Evolutionary conservation across 2,113 vertebrate genomes (phyloP), one percentile per base, ranked within the genome.

Genomic region (Archilochus colubris): DNA sequence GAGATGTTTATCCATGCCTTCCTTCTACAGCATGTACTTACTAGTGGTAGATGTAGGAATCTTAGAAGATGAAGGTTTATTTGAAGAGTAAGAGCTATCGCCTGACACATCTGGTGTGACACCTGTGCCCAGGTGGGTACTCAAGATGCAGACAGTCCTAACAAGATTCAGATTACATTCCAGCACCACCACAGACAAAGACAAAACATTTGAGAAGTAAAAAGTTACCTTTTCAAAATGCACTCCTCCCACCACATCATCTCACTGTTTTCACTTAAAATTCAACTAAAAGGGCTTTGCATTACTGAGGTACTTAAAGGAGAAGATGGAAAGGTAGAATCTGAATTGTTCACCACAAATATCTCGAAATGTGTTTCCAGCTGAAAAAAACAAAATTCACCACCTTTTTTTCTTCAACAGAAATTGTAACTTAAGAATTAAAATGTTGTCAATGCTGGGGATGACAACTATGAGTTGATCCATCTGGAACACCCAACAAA

Each of bases 341-440:
- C 63, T 66, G 30, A 61, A 57, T 3, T 40, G 38, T 12, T 74
- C 24, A 9, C 67, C 95, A 79, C 66, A 77, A 89, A 81, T 20
- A 9, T 33, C 69, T 91, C 24, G 24, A 69, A 85, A 61, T 36
- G 48, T 74, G 93, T 89, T 92, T 91, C 68, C 93, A 50, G 55
- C 93, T 58, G n/a, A 82, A 89, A 62, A 51, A 86, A 93, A 76
- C 19, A 82, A 75, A 86, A 94, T 40, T 69, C 82, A 58, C 78
- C 21, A 57, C 14, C 10, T 92, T 93, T 72, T 69, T 85, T 92
- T 83, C 89, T 86, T 63, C 81, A 96, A 64, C 83, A 85, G 76
- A 77, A 96, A 89, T 86, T 57, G 93, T 46, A 83, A 86, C 69
- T 4, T 79, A 59, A 79, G 38, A 95, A 92, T 70, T 88, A 95